These are phyloP conservation scores for Sebastes diaconus DNA, from an alignment of 2,797 vertebrate genomes.

Conservation along the genomic window DNA sequence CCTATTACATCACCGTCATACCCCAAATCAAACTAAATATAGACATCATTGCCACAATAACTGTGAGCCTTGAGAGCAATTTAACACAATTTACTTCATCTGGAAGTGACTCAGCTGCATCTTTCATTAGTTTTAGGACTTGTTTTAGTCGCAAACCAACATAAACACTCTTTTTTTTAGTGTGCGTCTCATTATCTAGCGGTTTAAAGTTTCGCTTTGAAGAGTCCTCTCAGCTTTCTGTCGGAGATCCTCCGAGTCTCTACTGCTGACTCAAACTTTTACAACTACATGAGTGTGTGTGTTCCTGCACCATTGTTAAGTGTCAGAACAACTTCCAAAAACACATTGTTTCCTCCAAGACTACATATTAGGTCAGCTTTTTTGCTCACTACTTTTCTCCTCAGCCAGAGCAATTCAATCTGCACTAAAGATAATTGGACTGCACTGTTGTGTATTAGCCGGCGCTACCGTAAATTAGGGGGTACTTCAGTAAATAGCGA, in stretches of 20 bases:
- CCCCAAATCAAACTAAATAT: conserved; percentile 4
- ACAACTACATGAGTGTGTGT: background rate
- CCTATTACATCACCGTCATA: background rate
- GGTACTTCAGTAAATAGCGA: conserved; percentile 73
- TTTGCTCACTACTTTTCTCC: conserved; percentile 54
- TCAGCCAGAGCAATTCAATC: conserved; percentile 73
- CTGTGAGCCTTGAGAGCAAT: conserved; percentile 5
- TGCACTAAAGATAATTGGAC: conserved; percentile 79
- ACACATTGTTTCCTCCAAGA: conserved; percentile 55
- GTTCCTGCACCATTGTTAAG: background rate
- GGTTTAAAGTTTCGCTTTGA: background rate
- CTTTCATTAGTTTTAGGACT: background rate
- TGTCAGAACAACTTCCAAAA: conserved; percentile 39
- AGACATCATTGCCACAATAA: conserved; percentile 3
- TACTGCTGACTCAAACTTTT: background rate
- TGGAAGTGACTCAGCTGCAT: background rate
- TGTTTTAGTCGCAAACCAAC: background rate
- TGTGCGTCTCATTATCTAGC: background rate
- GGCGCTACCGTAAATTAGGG: conserved; percentile 74
- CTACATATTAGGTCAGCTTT: conserved; percentile 60
- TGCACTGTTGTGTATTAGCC: conserved; percentile 67
- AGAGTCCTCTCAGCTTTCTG: background rate
- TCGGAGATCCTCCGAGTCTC: background rate
- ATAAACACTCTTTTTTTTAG: background rate
- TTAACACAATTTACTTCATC: background rate